Percentiles rank a stretch among this genome's conserved stretches.
Conservation (phyloP, 1,140 invertebrate species). For the Phthorimaea operculella region DNA sequence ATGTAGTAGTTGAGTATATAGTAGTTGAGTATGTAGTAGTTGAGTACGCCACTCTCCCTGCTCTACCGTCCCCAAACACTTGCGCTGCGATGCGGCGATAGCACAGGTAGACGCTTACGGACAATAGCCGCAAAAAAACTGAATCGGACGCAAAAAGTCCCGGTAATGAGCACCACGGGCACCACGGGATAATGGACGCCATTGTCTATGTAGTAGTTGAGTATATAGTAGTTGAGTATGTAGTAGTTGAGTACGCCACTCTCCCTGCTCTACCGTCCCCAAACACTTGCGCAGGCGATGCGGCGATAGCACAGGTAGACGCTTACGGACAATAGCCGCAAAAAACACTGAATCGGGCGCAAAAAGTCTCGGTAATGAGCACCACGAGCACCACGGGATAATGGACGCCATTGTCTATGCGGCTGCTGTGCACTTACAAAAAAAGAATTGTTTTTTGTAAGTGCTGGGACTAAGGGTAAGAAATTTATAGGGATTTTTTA, state of each 20-base stretch:
- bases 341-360: constrained; percentile 22
- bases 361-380: constrained; percentile 63
- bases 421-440: constrained; percentile 7
- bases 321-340: constrained; percentile 44
- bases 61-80: too few species aligned
- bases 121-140: constrained; percentile 35
- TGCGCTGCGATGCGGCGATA: constrained; percentile 11
- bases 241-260: too few species aligned
- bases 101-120: constrained; percentile 55
- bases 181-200: constrained; percentile 46
- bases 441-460: too few species aligned
- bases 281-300: neutral
- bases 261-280: neutral
- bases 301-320: constrained; percentile 47
- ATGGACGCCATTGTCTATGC: constrained; percentile 59
- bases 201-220: constrained; percentile 63
- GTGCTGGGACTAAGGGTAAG: too few species aligned
- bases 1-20: too few species aligned
- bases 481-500: too few species aligned
- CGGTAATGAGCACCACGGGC: constrained; percentile 63
- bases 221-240: too few species aligned
- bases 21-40: too few species aligned
- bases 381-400: constrained; percentile 43
- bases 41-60: too few species aligned
- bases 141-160: constrained; percentile 43